Percentiles rank a stretch among this genome's conserved stretches.
These are phyloP conservation scores for Phorcus lineatus DNA, from an alignment of 2,888 invertebrate species.

Conservation along the genomic window DNA sequence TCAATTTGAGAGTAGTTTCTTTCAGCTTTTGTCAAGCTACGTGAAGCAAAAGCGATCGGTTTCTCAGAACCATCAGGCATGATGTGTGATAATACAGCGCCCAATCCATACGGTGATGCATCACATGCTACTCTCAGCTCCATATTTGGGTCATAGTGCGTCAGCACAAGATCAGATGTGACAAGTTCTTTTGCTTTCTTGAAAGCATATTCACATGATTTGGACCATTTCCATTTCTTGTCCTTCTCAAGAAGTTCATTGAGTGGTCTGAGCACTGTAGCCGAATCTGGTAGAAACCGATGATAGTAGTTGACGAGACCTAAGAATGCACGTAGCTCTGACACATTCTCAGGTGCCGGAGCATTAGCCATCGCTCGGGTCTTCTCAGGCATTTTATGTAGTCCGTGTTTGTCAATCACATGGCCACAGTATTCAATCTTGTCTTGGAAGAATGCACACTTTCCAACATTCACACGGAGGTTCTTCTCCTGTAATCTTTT, in stretches of 20 bases:
- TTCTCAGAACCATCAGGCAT: not conserved
- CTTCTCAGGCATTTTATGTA: slow-evolving; percentile 9
- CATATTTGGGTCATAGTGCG: not conserved
- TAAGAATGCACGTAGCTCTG: not conserved
- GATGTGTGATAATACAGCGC: not conserved
- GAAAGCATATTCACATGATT: not conserved
- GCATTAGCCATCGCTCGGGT: not conserved
- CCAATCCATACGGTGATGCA: not conserved
- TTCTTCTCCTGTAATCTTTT: slow-evolving; percentile 41
- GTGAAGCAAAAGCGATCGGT: not conserved
- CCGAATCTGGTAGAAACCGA: not conserved
- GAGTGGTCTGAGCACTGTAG: not conserved
- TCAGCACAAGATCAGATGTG: not conserved
- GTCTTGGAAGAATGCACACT: not conserved
- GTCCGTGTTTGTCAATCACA: slow-evolving; percentile 14
- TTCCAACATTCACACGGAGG: slow-evolving; percentile 18
- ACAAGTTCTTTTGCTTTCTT: not conserved
- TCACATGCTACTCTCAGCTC: not conserved
- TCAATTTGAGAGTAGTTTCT: not conserved
- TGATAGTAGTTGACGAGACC: not conserved
- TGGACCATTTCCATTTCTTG: slow-evolving; percentile 12
- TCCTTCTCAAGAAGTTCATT: not conserved
- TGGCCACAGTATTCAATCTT: not conserved
- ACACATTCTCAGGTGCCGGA: slow-evolving; percentile 14
- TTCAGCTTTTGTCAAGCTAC: not conserved